Conservation (phyloP, 2,797 vertebrate species). For the Microctenopoma lineatum region DNA sequence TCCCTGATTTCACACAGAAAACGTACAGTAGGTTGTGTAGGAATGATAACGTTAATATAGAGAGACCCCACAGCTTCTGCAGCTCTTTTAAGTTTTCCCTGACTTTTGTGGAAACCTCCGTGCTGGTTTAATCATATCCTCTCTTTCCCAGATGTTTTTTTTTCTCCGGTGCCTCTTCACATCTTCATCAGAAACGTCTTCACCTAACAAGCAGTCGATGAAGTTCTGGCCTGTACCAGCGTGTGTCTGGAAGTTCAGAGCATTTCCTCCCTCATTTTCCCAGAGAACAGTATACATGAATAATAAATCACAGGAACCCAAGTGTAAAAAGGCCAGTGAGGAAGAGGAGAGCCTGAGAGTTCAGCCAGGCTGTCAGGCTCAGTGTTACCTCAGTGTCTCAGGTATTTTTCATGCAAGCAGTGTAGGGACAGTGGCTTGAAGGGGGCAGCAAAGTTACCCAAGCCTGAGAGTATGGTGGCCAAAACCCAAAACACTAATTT, state of each 20-base stretch:
- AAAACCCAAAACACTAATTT: too few species aligned
- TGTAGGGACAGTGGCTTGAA: slow-evolving; percentile 6
- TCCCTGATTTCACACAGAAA: too few species aligned
- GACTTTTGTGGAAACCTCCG: too few species aligned
- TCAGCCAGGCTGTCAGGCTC: slow-evolving; percentile 43
- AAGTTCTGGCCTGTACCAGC: slow-evolving; percentile 3
- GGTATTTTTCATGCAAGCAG: slow-evolving; percentile 20
- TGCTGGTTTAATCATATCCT: slow-evolving; percentile 12
- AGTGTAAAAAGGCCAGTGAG: slow-evolving; percentile 38
- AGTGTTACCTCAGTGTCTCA: slow-evolving; percentile 33
- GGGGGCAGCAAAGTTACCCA: too few species aligned
- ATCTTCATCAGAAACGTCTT: slow-evolving; percentile 22
- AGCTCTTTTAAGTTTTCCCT: too few species aligned
- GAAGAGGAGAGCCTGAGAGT: slow-evolving; percentile 21
- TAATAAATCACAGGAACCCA: slow-evolving; percentile 60
- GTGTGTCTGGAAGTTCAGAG: slow-evolving; percentile 35
- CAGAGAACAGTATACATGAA: slow-evolving; percentile 58
- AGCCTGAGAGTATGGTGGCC: too few species aligned
- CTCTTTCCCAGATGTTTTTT: slow-evolving; percentile 6
- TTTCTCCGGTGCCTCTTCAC: background rate
- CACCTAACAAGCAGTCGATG: slow-evolving; percentile 28
- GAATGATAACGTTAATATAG: too few species aligned
- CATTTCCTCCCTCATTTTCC: slow-evolving; percentile 47
- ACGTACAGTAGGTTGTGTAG: too few species aligned
- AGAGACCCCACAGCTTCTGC: too few species aligned